Evolutionary conservation across 2,888 invertebrate species (phyloP), one percentile per base, ranked within the genome.

Genomic region (Drosophila kuntzei): DNA sequence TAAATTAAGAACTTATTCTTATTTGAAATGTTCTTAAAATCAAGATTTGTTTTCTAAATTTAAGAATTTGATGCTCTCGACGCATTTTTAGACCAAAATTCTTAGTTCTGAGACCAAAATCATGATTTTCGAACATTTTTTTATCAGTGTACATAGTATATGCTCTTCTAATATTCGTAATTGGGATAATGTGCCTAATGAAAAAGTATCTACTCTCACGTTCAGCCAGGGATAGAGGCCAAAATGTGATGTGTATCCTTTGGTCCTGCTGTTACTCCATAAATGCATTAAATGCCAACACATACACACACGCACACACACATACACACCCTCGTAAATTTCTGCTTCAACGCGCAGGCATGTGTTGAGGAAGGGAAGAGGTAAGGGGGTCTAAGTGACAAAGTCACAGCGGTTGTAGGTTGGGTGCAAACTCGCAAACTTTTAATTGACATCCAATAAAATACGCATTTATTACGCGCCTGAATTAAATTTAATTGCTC

Each of bases 401-500:
- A 57, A 57, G 61, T 51, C 39, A 53, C 20, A 20, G 36, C 51
- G 46, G 37, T 25, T 25, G 51, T 20, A 18, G 29, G 3, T 22
- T 0, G 39, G 22, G 22, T 0, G 79, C 82, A n/a, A n/a, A n/a
- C 76, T 72, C 69, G 65, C 73, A 70, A 84, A 88, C 73, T 87
- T 84, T 84, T 84, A 84, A 84, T 84, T 84, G 84, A 87, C 88
- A 86, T 83, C 83, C 84, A 84, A 84, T 84, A 87, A 87, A 84
- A 87, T 82, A 82, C 77, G 63, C 83, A 87, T 87, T 84, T 77
- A 82, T 82, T 82, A 71, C 77, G 64, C 69, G 63, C 55, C 67
- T 54, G 80, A 87, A 88, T 78, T 77, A 76, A 88, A 83, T 86
- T 80, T 87, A 85, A 85, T 80, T 88, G 87, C 76, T 60, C 68